Evolutionary conservation across 2,797 vertebrate species (phyloP).

Genomic region (Acestrorhynchus altus): DNA sequence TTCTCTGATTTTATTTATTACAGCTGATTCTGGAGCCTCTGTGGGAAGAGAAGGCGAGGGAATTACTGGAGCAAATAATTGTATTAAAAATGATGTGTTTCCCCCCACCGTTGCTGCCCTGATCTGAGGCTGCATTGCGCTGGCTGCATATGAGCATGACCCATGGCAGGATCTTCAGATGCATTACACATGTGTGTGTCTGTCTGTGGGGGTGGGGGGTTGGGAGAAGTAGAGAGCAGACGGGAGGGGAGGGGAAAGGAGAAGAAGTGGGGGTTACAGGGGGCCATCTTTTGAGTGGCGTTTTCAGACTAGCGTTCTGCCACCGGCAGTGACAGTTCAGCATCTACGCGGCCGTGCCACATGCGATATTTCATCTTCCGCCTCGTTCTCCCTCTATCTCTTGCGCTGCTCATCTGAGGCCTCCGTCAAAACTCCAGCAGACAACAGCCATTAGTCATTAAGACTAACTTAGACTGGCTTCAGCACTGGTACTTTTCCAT

Average conservation of each 20-base stretch:
- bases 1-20: conserved; percentile 7
- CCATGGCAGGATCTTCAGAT: conserved; percentile 7
- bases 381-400: neutral
- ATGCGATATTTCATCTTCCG: conserved; percentile 36
- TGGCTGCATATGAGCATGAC: conserved; percentile 6
- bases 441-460: conserved; percentile 34
- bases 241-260: neutral
- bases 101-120: neutral
- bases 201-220: neutral
- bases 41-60: neutral
- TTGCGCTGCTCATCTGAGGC: neutral
- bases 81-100: conserved; percentile 1
- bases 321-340: conserved; percentile 4
- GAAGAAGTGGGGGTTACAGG: neutral
- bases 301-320: conserved; percentile 24
- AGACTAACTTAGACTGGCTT: neutral
- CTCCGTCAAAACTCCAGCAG: neutral
- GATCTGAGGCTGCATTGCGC: neutral
- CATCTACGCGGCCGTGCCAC: conserved; percentile 4
- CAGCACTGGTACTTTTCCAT: neutral
- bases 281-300: conserved; percentile 19
- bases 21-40: neutral
- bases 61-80: conserved; percentile 33
- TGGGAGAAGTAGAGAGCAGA: conserved; percentile 19
- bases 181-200: conserved; percentile 30